Base-by-base conservation (phyloP, 37 sponge, comb jelly and placozoan species). In the Amphimedon queenslandica region DNA sequence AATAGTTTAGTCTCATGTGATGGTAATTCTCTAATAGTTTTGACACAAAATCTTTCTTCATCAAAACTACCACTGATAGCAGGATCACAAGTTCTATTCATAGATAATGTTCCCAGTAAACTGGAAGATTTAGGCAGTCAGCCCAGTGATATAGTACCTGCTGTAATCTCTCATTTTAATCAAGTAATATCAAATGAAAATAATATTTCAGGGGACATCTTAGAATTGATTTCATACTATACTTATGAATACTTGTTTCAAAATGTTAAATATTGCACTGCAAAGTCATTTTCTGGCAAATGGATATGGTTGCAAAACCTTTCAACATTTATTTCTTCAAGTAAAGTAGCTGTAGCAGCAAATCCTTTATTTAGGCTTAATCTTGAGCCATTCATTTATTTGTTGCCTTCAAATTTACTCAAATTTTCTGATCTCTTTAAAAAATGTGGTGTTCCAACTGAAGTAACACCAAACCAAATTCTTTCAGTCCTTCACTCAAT, bases 301-400 rank as follows among this genome's bases (percentile, higher is more conserved):
- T 47, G 51, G 51, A 47, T 47, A 10, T 84, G 67, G 66, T 64
- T 84, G 38, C 57, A 32, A 13, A 77, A 66, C 39, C 29, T 72
- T 24, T 30, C 28, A 2, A 71, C 29, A 31, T 84, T 77, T 84
- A 67, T 84, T 40, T 35, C 57, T 24, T 55, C 75, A 0, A 0
- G 64, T 29, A 29, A n/a, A 23, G 77, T 84, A 31, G 78, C 78
- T 56, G 5, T 64, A 16, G 10, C 64, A 33, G 21, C n/a, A n/a
- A 77, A 84, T 53, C 18, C 40, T 35, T 37, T 31, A 6, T 84
- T 84, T 34, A 55, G 34, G 23, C 67, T 67, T 5, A 55, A 64
- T 51, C 66, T 84, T 21, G 58, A 77, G 29, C 84, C 84, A 31
- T 84, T 63, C 67, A 28, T 84, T 2, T 65, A 77, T 42, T 57